Percentiles rank a stretch among this genome's conserved stretches.
Conservation (phyloP, 2,888 invertebrate species). For the Calameuta pallipes region DNA sequence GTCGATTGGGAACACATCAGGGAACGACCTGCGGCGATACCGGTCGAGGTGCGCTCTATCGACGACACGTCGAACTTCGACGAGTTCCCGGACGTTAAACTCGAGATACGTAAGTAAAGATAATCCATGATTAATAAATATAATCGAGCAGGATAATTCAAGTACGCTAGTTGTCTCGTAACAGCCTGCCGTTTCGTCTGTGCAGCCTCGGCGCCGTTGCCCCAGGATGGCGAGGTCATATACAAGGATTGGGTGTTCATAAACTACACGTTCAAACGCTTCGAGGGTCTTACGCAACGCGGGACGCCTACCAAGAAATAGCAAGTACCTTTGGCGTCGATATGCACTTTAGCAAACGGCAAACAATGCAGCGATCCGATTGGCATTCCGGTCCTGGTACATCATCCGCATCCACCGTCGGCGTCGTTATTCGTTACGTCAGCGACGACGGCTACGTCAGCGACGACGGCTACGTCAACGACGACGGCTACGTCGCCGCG, state of each 20-base stretch:
- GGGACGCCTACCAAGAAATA: slow-evolving; percentile 86
- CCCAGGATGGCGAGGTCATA: slow-evolving; percentile 90
- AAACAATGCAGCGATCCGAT: slow-evolving; percentile 49
- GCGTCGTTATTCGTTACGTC: slow-evolving; percentile 31
- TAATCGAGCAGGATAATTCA: too few relatives aligned
- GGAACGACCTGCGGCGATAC: slow-evolving; percentile 97
- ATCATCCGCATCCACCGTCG: slow-evolving; percentile 49
- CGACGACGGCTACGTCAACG: too few relatives aligned
- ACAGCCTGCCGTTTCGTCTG: slow-evolving; percentile 37
- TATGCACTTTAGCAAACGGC: slow-evolving; percentile 39
- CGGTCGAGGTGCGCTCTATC: slow-evolving; percentile 97
- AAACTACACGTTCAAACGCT: slow-evolving; percentile 99
- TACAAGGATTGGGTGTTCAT: slow-evolving; percentile 99
- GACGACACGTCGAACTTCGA: slow-evolving; percentile 99
- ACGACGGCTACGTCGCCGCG: too few relatives aligned
- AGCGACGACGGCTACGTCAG: neutral
- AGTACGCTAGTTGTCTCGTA: too few relatives aligned
- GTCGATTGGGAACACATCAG: slow-evolving; percentile 99
- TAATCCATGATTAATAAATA: neutral
- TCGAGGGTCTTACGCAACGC: slow-evolving; percentile 95
- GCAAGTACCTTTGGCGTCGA: slow-evolving; percentile 53
- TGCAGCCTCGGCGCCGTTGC: slow-evolving; percentile 86
- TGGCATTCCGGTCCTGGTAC: slow-evolving; percentile 60
- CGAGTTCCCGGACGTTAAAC: slow-evolving; percentile 99
- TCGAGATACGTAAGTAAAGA: slow-evolving; percentile 92